Evolutionary conservation across 2,113 vertebrate genomes (phyloP), one percentile per base, ranked within the genome.

Genomic region (Malurus cyaneus): DNA sequence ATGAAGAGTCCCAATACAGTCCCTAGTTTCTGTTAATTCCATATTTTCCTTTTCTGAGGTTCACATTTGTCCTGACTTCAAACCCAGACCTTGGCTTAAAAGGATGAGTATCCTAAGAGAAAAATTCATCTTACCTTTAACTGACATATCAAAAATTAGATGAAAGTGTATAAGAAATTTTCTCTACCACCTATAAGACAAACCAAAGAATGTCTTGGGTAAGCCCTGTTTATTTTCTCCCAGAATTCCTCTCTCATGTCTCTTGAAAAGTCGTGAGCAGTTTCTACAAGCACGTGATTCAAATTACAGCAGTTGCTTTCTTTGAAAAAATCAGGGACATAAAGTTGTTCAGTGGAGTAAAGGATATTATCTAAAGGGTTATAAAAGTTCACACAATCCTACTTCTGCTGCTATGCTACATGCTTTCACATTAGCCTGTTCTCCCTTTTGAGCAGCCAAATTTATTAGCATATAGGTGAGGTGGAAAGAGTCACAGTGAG

Each of bases 101-200:
- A n/a, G 17, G 5, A 36, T 78, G 34, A 9, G 32, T 69, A 28
- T 52, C 76, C 65, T 73, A 69, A 61, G 41, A 79, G 59, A 67
- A 71, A 93, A 92, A 93, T 39, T 81, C 19, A 69, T 21, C 47
- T 91, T 53, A 42, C 8, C 12, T 8, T 85, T 90, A 67, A 91
- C 46, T 57, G 50, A 67, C 18, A 14, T 72, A 49, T 69, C 70
- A 84, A 85, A 94, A 82, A 84, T 31, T 31, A 46, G 42, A 70
- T 62, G 36, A 93, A 80, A 71, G 73, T 69, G 46, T 96, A 61
- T 59, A 60, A 74, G 60, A 92, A 95, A 64, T 16, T 65, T 90
- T 88, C 83, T 72, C 25, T 59, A 56, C 32, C 17, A 53, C 67
- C 36, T 93, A 87, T 72, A 77, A 93, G 79, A 91, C 17, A 93